Evolutionary conservation across 2,888 invertebrate genomes (phyloP).

Genomic region (Pyralis farinalis): DNA sequence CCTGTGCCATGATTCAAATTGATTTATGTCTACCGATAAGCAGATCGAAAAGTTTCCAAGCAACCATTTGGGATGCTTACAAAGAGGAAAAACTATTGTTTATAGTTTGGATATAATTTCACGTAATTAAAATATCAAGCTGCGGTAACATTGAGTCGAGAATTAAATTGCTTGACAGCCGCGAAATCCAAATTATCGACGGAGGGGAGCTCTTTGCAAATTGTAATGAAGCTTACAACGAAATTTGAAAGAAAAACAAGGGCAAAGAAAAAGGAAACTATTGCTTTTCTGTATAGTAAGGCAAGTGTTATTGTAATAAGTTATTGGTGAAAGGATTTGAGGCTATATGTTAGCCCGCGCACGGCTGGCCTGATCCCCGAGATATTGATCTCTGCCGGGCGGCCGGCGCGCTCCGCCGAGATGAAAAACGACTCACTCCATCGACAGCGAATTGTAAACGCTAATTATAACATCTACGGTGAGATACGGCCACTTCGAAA

Average conservation of each 20-base stretch:
- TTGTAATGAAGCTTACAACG: too few species aligned
- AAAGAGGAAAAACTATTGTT: neutral
- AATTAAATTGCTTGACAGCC: too few species aligned
- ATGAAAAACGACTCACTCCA: slow-evolving; percentile 47
- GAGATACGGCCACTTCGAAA: neutral
- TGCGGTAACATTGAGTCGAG: too few species aligned
- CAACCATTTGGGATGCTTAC: slow-evolving; percentile 1
- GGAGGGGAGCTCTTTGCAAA: too few species aligned
- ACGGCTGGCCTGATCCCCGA: slow-evolving; percentile 61
- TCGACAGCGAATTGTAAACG: slow-evolving; percentile 35
- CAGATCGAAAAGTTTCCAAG: slow-evolving; percentile 56
- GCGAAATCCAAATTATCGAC: too few species aligned
- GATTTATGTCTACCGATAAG: slow-evolving; percentile 71
- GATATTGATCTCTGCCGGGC: slow-evolving; percentile 72
- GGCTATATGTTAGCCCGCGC: slow-evolving; percentile 54
- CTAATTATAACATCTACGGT: slow-evolving; percentile 24
- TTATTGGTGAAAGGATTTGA: slow-evolving; percentile 60
- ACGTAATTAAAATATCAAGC: too few species aligned
- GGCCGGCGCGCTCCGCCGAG: slow-evolving; percentile 37
- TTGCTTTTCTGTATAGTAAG: slow-evolving; percentile 14
- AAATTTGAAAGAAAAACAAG: too few species aligned
- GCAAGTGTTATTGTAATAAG: slow-evolving; percentile 57
- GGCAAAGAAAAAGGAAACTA: neutral
- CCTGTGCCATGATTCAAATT: slow-evolving; percentile 64
- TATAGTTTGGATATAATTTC: too few species aligned